Evolutionary conservation across 1,140 invertebrate species (phyloP), one percentile per base, ranked within the genome.

Genomic region (Papilio dardanus): DNA sequence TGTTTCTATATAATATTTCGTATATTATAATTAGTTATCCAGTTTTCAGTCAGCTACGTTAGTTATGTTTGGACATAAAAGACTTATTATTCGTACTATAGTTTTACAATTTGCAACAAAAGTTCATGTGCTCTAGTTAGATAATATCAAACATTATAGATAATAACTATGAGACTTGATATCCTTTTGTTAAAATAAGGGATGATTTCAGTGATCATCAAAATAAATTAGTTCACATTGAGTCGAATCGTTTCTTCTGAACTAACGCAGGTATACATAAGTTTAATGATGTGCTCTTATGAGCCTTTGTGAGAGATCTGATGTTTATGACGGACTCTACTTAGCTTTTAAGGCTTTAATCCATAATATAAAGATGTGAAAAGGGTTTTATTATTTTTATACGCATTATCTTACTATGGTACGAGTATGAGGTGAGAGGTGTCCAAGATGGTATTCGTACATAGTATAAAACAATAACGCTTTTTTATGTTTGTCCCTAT

Each of bases 1-100:
- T n/a, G n/a, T n/a, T n/a, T n/a, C n/a, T n/a, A n/a, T n/a, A n/a
- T n/a, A n/a, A n/a, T n/a, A n/a, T n/a, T n/a, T n/a, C n/a, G n/a
- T n/a, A n/a, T n/a, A n/a, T n/a, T n/a, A n/a, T n/a, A n/a, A n/a
- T 12, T 14, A 1, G 35, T 3, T 28, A 62, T 62, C 21, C 21
- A 31, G 40, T 71, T 28, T 12, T 71, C 68, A 71, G 42, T 71
- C 40, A n/a, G 16, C 50, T 71, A 71, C 68, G 31, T 50, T 8
- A 67, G 7, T 3, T 33, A 33, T 33, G 33, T 33, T 3, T 33
- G 7, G 33, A 3, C 7, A 33, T 7, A 33, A 7, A n/a, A n/a
- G n/a, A n/a, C n/a, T n/a, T n/a, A n/a, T n/a, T n/a, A n/a, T n/a
- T n/a, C 35, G 12, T 10, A 37, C 8, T 1, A n/a, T 16, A 42